A percentile compares a stretch with the other conserved stretches of the same genome.
Evolutionary conservation across 2,797 vertebrate genomes (phyloP).

Genomic region (Hybognathus amarus): DNA sequence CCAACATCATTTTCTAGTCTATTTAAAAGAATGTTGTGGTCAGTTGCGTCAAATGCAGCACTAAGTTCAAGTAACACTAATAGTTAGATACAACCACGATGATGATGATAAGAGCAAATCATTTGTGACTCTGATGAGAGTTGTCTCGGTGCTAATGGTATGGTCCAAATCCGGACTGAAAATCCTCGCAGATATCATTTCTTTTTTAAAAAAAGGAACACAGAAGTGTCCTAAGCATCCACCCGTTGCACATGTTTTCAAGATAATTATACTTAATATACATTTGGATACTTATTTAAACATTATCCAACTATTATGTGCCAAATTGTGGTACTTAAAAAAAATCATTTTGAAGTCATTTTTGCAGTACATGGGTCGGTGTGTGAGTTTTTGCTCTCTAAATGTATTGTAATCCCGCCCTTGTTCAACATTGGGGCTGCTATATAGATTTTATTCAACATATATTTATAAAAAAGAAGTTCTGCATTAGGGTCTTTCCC

Average conservation of each 20-base stretch:
- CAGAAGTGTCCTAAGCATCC: background rate
- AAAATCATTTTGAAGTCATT: background rate
- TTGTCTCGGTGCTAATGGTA: too few relatives aligned
- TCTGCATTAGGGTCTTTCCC: background rate
- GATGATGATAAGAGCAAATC: too few relatives aligned
- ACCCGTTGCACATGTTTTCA: background rate
- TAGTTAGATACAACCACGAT: too few relatives aligned
- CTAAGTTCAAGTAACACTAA: too few relatives aligned
- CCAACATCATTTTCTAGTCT: too few relatives aligned
- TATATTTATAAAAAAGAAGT: background rate
- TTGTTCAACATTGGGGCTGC: background rate
- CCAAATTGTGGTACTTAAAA: too few relatives aligned
- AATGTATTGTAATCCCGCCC: background rate
- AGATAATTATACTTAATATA: background rate
- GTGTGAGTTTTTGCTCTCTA: background rate
- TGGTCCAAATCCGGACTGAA: too few relatives aligned
- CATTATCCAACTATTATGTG: background rate
- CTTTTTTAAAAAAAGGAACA: too few relatives aligned
- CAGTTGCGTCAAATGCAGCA: too few relatives aligned
- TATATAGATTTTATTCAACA: background rate
- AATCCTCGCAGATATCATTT: too few relatives aligned
- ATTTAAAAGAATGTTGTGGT: too few relatives aligned
- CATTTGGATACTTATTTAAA: background rate
- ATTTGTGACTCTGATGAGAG: too few relatives aligned
- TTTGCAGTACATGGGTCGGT: background rate